Evolutionary conservation across 1,140 invertebrate species (phyloP), one percentile per base, ranked within the genome.

Genomic region (Lethrus apterus): DNA sequence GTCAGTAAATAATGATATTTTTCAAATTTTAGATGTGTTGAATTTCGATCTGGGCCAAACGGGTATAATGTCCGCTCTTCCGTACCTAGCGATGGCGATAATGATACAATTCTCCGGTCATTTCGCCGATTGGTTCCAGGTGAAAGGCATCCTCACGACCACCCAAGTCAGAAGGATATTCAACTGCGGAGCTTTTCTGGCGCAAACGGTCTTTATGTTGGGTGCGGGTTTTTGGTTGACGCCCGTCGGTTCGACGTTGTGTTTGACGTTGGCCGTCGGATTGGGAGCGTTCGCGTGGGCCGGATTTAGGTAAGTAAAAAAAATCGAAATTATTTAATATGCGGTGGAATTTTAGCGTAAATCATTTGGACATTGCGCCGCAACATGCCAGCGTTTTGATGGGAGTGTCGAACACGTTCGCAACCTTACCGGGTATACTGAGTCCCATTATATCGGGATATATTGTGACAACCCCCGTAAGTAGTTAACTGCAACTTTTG

Each of bases 201-300:
- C 79, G 21, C 84, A 93, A 73, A 84, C 86, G 0, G 69, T 90
- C 26, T 93, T 93, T 63, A 90, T 93, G 85, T 72, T 86, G 7
- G 68, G 76, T 1, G 83, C 86, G 0, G 84, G 81, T 1, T 87
- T 83, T 58, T 66, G 81, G 1, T 65, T 75, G 29, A 76, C 79
- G 11, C 71, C 81, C 9, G 69, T 67, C 1, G 75, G 76, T 33
- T 84, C 83, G 20, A 74, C 92, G 9, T 68, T 78, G 1, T 91
- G 79, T 63, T 72, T 95, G 4, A 88, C 85, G 0, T 75, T 91
- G 40, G 88, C 89, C 11, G 86, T 93, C 7, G 89, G 89, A 0
- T 70, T 92, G 8, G 88, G 89, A 18, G 91, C 87, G 1, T 90
- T 93, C 63, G 85, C 89, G 4, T 91, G 86, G 84, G 82, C 86